phyloP scores from a whole-genome alignment of 2,888 invertebrate genomes.

The Endotricha flammealis region DNA sequence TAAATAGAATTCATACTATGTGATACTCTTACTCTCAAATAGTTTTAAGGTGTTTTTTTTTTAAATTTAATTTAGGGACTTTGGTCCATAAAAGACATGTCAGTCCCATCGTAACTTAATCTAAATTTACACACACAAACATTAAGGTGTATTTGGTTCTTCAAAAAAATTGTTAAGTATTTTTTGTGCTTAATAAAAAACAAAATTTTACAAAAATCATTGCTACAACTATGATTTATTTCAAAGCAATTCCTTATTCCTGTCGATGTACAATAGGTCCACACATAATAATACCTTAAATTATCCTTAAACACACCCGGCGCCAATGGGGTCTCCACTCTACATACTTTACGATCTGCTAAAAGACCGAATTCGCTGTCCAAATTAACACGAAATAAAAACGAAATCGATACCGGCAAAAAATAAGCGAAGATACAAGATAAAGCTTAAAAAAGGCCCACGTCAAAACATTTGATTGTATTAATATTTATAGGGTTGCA shows the following conservation, averaged over 20 bases:
- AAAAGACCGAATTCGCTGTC: slow-evolving; percentile 77
- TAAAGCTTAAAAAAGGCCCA: slow-evolving; percentile 76
- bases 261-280: not conserved
- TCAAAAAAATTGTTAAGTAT: too few species aligned
- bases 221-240: slow-evolving; percentile 23
- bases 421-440: slow-evolving; percentile 73
- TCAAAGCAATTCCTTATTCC: slow-evolving; percentile 20
- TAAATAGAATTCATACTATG: too few species aligned
- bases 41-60: too few species aligned
- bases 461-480: slow-evolving; percentile 79
- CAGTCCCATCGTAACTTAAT: too few species aligned
- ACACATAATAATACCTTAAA: slow-evolving; percentile 20
- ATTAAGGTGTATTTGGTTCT: too few species aligned
- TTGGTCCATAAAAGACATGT: too few species aligned
- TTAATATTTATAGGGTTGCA: slow-evolving; percentile 75
- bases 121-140: too few species aligned
- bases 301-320: slow-evolving; percentile 51
- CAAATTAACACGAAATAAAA: slow-evolving; percentile 79
- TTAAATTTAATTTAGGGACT: too few species aligned
- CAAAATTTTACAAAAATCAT: too few species aligned
- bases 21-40: too few species aligned
- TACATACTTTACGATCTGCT: slow-evolving; percentile 77
- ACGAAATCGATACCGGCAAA: slow-evolving; percentile 68
- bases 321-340: slow-evolving; percentile 45
- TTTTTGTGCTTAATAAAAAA: too few species aligned